Evolutionary conservation across 37 sponge, comb jelly and placozoan species (phyloP).

Genomic region (Oopsacas minuta): DNA sequence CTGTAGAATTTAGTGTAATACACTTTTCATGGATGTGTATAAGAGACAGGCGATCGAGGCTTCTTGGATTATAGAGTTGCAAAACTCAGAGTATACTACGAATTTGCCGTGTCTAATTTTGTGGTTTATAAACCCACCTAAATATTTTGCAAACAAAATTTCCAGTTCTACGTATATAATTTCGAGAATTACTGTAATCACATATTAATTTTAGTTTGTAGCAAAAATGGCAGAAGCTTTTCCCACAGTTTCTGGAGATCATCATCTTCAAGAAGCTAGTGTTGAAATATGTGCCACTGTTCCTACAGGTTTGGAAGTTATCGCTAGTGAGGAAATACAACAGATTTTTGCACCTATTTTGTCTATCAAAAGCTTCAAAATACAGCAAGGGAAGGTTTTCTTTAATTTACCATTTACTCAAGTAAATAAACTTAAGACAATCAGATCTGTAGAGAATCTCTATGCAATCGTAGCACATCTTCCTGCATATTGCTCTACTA

Average conservation of each 20-base stretch:
- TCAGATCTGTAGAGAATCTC: neutral
- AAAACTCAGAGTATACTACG: too few relatives aligned
- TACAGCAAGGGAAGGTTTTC: neutral
- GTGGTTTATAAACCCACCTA: too few relatives aligned
- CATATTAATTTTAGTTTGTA: neutral
- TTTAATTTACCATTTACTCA: neutral
- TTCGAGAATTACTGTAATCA: too few relatives aligned
- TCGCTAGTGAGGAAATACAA: constrained; percentile 41
- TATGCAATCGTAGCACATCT: neutral
- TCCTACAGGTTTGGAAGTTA: constrained; percentile 48
- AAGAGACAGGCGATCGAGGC: too few relatives aligned
- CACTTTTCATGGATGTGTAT: too few relatives aligned
- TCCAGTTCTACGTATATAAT: too few relatives aligned
- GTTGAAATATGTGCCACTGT: constrained; percentile 33
- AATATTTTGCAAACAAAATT: too few relatives aligned
- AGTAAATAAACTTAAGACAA: neutral
- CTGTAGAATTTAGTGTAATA: too few relatives aligned
- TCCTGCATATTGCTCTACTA: neutral
- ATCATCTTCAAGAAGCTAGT: neutral
- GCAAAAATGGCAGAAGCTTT: neutral
- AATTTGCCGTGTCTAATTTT: too few relatives aligned
- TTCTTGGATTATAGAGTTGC: too few relatives aligned
- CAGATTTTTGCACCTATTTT: neutral
- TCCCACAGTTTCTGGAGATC: neutral
- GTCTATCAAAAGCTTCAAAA: neutral